Evolutionary conservation across 2,113 vertebrate genomes (phyloP).

Genomic region (Perca fluviatilis): DNA sequence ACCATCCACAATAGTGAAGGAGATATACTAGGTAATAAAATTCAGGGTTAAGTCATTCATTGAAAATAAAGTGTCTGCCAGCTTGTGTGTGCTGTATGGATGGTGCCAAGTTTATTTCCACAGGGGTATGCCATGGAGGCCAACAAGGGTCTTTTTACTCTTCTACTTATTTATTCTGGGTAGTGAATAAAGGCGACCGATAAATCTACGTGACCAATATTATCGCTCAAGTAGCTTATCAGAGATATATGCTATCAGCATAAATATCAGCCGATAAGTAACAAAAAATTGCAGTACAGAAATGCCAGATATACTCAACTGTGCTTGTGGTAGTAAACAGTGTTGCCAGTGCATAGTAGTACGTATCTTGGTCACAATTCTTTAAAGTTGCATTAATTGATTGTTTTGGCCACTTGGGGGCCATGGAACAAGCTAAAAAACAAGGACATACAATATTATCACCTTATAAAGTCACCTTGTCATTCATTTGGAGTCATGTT

Average conservation of each 20-base stretch:
- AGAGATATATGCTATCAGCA: not conserved
- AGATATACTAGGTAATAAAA: conserved; percentile 10
- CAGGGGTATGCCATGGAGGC: not conserved
- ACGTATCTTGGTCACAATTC: not conserved
- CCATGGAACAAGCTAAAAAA: not conserved
- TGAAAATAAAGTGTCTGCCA: conserved; percentile 3
- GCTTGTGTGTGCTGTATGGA: not conserved
- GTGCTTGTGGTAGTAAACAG: not conserved
- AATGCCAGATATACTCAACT: not conserved
- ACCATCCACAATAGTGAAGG: not conserved
- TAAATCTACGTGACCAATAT: not conserved
- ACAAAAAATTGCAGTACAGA: not conserved
- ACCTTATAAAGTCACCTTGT: not conserved
- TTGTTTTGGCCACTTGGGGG: not conserved
- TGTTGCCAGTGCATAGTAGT: not conserved
- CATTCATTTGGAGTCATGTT: not conserved
- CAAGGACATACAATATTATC: not conserved
- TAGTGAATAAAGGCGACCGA: not conserved
- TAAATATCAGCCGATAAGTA: not conserved
- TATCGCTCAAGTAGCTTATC: not conserved
- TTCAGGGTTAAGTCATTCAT: conserved; percentile 38
- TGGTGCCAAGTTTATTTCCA: not conserved
- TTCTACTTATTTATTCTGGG: not conserved
- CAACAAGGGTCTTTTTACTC: not conserved
- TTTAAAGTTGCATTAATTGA: not conserved